Percentiles rank a stretch among this genome's conserved stretches.
Evolutionary conservation across 2,113 vertebrate species (phyloP).

Genomic region (Melospiza melodia): DNA sequence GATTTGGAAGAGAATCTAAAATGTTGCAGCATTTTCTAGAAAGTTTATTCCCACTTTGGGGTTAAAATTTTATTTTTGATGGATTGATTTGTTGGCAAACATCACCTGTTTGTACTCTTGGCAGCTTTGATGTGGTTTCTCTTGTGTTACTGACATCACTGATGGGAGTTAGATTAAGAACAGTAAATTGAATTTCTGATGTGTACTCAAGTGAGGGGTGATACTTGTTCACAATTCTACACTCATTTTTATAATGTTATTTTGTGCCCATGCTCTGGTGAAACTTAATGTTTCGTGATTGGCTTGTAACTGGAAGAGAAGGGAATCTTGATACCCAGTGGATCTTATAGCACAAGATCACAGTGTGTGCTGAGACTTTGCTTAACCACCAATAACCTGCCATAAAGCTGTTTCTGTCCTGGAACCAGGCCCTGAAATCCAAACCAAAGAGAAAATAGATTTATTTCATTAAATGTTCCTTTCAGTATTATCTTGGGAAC

Average conservation of each 20-base stretch:
- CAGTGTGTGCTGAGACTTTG: background rate
- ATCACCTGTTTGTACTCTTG: background rate
- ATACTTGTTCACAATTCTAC: background rate
- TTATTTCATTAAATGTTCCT: background rate
- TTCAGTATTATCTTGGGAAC: background rate
- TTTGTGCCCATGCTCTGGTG: background rate
- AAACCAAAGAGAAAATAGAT: background rate
- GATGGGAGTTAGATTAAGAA: background rate
- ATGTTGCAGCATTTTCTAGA: background rate
- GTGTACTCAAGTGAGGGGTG: background rate
- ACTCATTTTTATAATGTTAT: background rate
- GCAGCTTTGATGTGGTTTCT: background rate
- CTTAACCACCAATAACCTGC: background rate
- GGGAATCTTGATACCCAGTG: background rate
- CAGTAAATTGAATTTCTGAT: background rate
- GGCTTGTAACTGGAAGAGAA: background rate
- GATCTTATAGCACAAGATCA: background rate
- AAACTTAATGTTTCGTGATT: background rate
- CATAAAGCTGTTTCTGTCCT: background rate
- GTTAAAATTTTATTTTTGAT: background rate
- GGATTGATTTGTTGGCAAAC: background rate
- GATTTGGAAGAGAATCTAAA: background rate
- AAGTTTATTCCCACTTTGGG: background rate
- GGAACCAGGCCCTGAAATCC: background rate
- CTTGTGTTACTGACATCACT: background rate